These are phyloP conservation scores for Drosophila bipectinata DNA, from an alignment of 1,140 invertebrate species.

Conservation along the genomic window DNA sequence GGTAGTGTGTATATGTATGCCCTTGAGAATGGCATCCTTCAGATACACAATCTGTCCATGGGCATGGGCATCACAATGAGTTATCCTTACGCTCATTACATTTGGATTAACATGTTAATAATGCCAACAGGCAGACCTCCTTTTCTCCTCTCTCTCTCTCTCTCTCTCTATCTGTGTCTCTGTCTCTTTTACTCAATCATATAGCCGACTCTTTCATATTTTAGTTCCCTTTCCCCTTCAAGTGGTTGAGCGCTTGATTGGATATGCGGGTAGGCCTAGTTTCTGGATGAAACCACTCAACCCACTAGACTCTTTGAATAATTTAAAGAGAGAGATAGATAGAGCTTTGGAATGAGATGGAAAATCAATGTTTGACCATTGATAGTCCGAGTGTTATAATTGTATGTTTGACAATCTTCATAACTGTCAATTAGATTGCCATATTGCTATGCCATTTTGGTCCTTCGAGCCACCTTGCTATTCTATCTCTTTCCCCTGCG, in stretches of 20 bases:
- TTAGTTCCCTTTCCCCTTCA: not conserved
- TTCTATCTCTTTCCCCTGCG: no score
- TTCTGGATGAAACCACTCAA: not conserved
- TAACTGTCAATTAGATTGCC: conserved; percentile 81
- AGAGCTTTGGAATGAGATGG: conserved; percentile 2
- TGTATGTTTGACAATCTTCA: conserved; percentile 82
- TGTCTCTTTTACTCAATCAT: not conserved
- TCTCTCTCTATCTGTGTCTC: not conserved
- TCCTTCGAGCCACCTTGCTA: not conserved
- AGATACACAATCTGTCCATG: conserved; percentile 23
- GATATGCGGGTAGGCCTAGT: conserved; percentile 23
- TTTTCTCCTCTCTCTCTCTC: not conserved
- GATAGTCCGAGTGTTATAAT: conserved; percentile 72
- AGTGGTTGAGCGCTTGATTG: conserved; percentile 16
- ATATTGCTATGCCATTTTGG: conserved; percentile 39
- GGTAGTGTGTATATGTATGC: conserved; percentile 11
- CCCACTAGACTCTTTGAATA: conserved; percentile 26
- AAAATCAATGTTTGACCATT: conserved; percentile 64
- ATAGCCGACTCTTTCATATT: not conserved
- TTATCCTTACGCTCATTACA: conserved; percentile 79
- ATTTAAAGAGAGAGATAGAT: conserved; percentile 24
- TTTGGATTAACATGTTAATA: conserved; percentile 82
- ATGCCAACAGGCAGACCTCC: conserved; percentile 38
- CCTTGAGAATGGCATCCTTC: conserved; percentile 24
- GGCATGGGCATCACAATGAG: conserved; percentile 59